Evolutionary conservation across 1,140 invertebrate genomes (phyloP).

Genomic region (Pogonomyrmex californicus): DNA sequence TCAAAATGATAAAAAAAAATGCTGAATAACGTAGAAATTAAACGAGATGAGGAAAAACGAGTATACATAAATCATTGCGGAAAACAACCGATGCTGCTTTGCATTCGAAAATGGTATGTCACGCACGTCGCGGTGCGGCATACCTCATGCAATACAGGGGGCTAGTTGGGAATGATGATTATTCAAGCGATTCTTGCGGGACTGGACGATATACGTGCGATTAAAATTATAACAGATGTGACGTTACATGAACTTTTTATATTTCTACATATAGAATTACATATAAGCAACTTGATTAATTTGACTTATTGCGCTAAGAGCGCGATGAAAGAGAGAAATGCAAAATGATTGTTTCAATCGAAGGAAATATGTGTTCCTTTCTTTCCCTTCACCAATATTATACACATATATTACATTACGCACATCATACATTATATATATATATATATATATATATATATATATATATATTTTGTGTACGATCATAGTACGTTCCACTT

Average conservation of each 20-base stretch:
- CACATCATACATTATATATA: no score
- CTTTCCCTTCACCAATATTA: no score
- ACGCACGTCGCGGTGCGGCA: background rate
- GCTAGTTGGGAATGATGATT: background rate
- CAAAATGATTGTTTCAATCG: background rate
- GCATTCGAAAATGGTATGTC: conserved; percentile 29
- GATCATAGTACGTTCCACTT: no score
- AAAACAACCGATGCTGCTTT: conserved; percentile 40
- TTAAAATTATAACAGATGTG: background rate
- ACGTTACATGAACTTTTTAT: background rate
- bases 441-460: no score
- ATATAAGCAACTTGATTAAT: background rate
- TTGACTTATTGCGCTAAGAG: background rate
- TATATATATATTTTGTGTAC: no score
- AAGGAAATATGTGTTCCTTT: no score
- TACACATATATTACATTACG: no score
- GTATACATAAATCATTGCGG: conserved; percentile 29
- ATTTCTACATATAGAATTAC: background rate
- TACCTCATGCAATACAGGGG: background rate
- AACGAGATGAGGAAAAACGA: conserved; percentile 36
- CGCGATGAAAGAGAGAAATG: no score
- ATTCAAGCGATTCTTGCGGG: background rate
- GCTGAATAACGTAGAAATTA: conserved; percentile 2
- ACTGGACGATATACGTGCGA: background rate
- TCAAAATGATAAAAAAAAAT: background rate